Conservation (phyloP, 2,113 vertebrate species). For the Hystrix brachyura region DNA sequence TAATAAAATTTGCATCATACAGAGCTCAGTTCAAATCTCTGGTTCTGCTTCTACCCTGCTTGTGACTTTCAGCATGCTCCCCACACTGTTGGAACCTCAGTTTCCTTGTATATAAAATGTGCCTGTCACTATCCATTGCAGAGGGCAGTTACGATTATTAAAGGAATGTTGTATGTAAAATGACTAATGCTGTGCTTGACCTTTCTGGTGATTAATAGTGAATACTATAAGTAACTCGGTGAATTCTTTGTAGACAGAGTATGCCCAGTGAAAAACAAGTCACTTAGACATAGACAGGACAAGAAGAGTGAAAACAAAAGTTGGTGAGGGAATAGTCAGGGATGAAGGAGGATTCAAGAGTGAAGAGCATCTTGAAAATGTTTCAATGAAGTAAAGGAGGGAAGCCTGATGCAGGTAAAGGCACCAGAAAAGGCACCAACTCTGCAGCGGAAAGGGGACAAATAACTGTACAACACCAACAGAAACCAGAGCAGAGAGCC, state of each 20-base stretch:
- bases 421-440: neutral
- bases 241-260: neutral
- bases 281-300: neutral
- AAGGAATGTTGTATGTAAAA: neutral
- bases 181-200: neutral
- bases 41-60: neutral
- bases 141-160: neutral
- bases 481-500: neutral
- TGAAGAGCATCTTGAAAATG: neutral
- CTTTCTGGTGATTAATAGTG: neutral
- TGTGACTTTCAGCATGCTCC: neutral
- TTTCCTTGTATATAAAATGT: neutral
- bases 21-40: neutral
- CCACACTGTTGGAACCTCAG: neutral
- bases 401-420: neutral
- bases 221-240: neutral
- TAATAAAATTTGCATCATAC: neutral
- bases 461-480: accelerated
- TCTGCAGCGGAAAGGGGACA: neutral
- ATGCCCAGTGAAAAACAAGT: neutral
- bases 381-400: neutral
- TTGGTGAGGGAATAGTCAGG: neutral
- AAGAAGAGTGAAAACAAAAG: neutral
- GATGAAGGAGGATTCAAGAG: neutral
- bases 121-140: neutral